phyloP scores from a whole-genome alignment of 2,888 invertebrate genomes.

The Tinea semifulvella region DNA sequence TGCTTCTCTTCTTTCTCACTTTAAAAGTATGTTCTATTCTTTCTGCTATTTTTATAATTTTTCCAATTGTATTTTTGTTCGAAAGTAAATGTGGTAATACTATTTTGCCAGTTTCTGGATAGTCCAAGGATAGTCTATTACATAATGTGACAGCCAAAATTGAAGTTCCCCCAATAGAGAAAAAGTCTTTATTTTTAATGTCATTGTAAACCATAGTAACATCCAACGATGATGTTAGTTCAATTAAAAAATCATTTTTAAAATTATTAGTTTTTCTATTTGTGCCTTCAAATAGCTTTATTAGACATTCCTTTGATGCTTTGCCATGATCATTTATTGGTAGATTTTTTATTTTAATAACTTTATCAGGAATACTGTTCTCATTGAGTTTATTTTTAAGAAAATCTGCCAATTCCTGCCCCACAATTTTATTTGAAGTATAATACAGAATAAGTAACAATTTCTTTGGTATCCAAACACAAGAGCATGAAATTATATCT shows the following conservation, averaged over 20 bases:
- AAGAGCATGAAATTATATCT: constrained; percentile 57
- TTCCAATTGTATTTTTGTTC: constrained; percentile 42
- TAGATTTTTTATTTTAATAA: constrained; percentile 65
- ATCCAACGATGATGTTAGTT: constrained; percentile 31
- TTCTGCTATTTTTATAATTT: constrained; percentile 35
- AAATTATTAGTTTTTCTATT: constrained; percentile 25
- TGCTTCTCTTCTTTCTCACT: constrained; percentile 1
- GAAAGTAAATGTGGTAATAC: constrained; percentile 65
- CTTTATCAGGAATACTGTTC: constrained; percentile 71
- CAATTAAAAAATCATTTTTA: constrained; percentile 32
- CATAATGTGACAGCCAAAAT: constrained; percentile 72
- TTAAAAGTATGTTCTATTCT: constrained; percentile 25
- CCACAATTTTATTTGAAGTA: constrained; percentile 40
- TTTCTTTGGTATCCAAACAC: constrained; percentile 61
- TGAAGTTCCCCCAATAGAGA: constrained; percentile 75
- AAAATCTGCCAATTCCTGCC: constrained; percentile 41
- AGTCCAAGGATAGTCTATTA: constrained; percentile 58
- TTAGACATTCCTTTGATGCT: constrained; percentile 58
- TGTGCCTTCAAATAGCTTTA: constrained; percentile 40
- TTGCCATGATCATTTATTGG: constrained; percentile 78
- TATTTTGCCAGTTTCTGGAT: constrained; percentile 48
- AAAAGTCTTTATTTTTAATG: constrained; percentile 57
- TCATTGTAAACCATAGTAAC: constrained; percentile 35
- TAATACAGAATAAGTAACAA: constrained; percentile 60
- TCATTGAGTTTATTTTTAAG: constrained; percentile 52